A percentile compares a stretch with the other conserved stretches of the same genome.
These are phyloP conservation scores for Anodontia alba DNA, from an alignment of 2,888 invertebrate genomes.

Conservation along the genomic window DNA sequence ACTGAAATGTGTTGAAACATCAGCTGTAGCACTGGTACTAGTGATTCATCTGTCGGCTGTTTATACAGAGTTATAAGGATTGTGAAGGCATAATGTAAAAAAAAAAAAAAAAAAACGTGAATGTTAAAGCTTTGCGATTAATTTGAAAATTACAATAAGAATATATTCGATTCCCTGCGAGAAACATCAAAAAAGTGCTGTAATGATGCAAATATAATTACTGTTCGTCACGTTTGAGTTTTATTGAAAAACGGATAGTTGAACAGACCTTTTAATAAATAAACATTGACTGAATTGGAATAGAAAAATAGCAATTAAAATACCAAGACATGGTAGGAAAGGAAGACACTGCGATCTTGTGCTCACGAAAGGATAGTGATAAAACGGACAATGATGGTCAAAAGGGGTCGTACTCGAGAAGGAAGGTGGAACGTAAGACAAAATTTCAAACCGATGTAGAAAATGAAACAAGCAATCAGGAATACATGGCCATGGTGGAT, in stretches of 20 bases:
- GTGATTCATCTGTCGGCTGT: too few species aligned
- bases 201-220: neutral
- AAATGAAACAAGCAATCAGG: neutral
- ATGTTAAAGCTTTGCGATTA: too few species aligned
- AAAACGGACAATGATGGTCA: conserved; percentile 11
- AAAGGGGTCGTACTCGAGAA: conserved; percentile 25
- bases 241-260: neutral
- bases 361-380: neutral
- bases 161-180: too few species aligned
- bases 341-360: neutral
- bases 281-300: too few species aligned
- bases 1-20: too few species aligned
- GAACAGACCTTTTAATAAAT: too few species aligned
- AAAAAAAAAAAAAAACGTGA: too few species aligned
- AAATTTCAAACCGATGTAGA: conserved; percentile 12
- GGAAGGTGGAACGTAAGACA: conserved; percentile 27
- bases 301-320: neutral
- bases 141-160: too few species aligned
- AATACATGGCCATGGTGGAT: conserved; percentile 13
- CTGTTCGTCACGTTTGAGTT: neutral
- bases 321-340: neutral
- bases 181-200: neutral
- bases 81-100: too few species aligned
- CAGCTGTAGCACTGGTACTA: too few species aligned
- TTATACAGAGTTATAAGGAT: too few species aligned